Percentiles rank a stretch among this genome's conserved stretches.
phyloP scores from a whole-genome alignment of 2,888 invertebrate genomes.

The Cybosia mesomella region DNA sequence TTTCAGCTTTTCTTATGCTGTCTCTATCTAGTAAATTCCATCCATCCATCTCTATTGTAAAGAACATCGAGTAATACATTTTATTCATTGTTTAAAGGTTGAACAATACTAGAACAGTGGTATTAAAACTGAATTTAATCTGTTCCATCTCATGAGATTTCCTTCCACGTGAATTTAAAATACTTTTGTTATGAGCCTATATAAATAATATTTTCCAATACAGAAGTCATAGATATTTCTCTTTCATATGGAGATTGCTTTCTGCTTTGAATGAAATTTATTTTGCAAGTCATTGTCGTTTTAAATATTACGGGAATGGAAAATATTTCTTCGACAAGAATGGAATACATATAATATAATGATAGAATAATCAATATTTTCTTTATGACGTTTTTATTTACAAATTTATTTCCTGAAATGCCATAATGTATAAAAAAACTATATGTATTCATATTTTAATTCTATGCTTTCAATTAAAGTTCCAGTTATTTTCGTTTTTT shows the following conservation, averaged over 20 bases:
- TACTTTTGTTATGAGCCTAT: conserved; percentile 1
- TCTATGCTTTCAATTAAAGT: too few relatives aligned
- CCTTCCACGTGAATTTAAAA: not conserved
- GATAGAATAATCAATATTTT: not conserved
- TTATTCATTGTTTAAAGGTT: not conserved
- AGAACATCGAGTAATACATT: not conserved
- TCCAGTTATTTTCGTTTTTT: too few relatives aligned
- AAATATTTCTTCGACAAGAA: not conserved
- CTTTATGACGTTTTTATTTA: not conserved
- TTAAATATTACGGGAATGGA: not conserved
- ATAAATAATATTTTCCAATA: conserved; percentile 6
- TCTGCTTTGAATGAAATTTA: not conserved
- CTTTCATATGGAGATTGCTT: conserved; percentile 4
- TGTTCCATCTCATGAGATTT: not conserved
- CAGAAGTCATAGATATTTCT: not conserved
- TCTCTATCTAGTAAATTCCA: not conserved
- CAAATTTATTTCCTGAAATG: too few relatives aligned
- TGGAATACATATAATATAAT: not conserved
- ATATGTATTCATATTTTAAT: too few relatives aligned
- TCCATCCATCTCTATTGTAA: not conserved
- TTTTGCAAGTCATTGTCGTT: not conserved
- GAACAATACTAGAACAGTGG: not conserved
- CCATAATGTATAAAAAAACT: too few relatives aligned
- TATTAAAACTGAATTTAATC: not conserved
- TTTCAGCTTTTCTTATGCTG: too few relatives aligned